These are phyloP conservation scores for Acropora yongei DNA, from an alignment of 64 coral and sea anemone genomes.

Conservation along the genomic window DNA sequence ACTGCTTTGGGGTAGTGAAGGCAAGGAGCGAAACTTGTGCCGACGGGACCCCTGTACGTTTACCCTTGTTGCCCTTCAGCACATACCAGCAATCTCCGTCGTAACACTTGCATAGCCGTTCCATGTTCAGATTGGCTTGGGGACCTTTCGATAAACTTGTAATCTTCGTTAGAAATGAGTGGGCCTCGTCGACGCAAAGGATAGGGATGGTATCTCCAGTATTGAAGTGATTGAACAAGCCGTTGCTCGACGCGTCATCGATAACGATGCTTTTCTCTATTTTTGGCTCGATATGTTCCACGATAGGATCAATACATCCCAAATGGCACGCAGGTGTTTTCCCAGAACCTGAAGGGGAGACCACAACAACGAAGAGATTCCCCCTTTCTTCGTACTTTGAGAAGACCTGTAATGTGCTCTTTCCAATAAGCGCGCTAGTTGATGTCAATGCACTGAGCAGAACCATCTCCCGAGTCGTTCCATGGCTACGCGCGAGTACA, in stretches of 20 bases:
- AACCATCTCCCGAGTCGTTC: too few relatives aligned
- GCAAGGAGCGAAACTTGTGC: too few relatives aligned
- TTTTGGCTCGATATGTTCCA: not conserved
- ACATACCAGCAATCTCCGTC: slow-evolving; percentile 79
- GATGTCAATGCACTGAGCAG: too few relatives aligned
- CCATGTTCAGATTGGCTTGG: slow-evolving; percentile 39
- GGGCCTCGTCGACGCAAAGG: slow-evolving; percentile 3
- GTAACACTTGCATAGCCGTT: slow-evolving; percentile 60
- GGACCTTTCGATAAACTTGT: slow-evolving; percentile 9
- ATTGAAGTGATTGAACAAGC: too few relatives aligned
- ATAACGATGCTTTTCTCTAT: not conserved
- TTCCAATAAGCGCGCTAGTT: not conserved
- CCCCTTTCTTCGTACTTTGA: slow-evolving; percentile 30
- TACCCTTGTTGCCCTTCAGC: slow-evolving; percentile 45
- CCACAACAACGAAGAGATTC: slow-evolving; percentile 54
- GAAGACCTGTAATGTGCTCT: slow-evolving; percentile 66
- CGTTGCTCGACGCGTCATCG: too few relatives aligned
- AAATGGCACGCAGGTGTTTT: slow-evolving; percentile 65
- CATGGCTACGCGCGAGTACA: too few relatives aligned
- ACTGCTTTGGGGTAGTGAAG: not conserved
- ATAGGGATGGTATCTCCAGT: not conserved
- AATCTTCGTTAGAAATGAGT: slow-evolving; percentile 51
- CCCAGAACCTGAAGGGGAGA: slow-evolving; percentile 71
- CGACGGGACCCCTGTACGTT: too few relatives aligned
- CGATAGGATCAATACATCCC: too few relatives aligned